A percentile compares a stretch with the other conserved stretches of the same genome.
Conservation (phyloP, 2,797 vertebrate genomes). For the Siniperca undulata region DNA sequence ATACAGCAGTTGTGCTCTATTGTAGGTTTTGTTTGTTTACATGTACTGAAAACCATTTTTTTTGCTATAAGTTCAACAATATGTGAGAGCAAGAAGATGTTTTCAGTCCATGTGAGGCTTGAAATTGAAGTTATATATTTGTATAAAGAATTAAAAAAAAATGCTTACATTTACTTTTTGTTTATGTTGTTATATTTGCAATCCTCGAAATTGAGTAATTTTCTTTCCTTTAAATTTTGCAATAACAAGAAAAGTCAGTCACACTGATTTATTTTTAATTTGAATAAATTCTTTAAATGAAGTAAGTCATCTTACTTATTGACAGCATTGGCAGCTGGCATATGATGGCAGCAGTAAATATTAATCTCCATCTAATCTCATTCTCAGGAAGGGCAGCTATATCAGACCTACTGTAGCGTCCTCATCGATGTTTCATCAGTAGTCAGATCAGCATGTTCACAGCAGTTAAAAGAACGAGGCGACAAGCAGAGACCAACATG, state of each 20-base stretch:
- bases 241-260: no score
- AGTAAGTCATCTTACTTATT: no score
- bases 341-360: no score
- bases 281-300: no score
- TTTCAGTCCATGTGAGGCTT: not conserved
- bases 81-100: not conserved
- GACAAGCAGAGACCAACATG: not conserved
- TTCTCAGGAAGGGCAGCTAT: no score
- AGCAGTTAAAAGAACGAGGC: not conserved
- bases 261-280: no score
- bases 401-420: not conserved
- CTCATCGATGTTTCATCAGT: constrained; percentile 49
- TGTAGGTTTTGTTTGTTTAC: not conserved
- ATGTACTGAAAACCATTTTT: not conserved
- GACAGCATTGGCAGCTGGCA: no score
- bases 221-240: no score
- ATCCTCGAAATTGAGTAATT: no score
- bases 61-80: not conserved
- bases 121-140: constrained; percentile 6
- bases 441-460: constrained; percentile 27
- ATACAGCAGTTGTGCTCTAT: not conserved
- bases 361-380: no score
- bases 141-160: not conserved
- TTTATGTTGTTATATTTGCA: no score
- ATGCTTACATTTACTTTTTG: not conserved